Conservation (phyloP, 1,140 invertebrate species). For the Scaptodrosophila lebanonensis region DNA sequence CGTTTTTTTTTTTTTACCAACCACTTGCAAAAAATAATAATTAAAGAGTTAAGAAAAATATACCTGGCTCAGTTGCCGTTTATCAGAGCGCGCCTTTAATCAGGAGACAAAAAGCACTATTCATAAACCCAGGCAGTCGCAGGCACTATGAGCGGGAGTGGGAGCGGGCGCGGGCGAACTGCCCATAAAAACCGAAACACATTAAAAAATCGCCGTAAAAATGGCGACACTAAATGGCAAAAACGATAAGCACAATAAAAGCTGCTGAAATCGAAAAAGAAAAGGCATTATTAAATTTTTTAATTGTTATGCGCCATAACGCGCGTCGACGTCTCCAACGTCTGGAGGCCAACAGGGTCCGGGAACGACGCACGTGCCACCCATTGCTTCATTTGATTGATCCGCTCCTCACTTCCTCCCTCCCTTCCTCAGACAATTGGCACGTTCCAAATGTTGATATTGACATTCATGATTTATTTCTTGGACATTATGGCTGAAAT, state of each 20-base stretch:
- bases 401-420: conserved; percentile 11
- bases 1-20: too few relatives aligned
- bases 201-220: conserved; percentile 51
- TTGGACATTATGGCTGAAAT: conserved; percentile 35
- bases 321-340: too few relatives aligned
- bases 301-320: conserved; percentile 54
- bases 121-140: not conserved
- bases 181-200: too few relatives aligned
- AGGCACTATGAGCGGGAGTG: too few relatives aligned
- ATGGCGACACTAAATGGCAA: conserved; percentile 51
- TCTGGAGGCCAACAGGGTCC: conserved; percentile 4
- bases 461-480: too few relatives aligned
- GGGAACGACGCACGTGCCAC: conserved; percentile 27
- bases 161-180: too few relatives aligned
- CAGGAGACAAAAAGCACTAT: conserved; percentile 39
- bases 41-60: conserved; percentile 31
- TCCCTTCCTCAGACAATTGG: conserved; percentile 40
- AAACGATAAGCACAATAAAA: conserved; percentile 25
- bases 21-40: conserved; percentile 54
- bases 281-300: conserved; percentile 44
- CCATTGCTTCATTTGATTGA: conserved; percentile 43
- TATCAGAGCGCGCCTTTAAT: conserved; percentile 16
- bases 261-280: conserved; percentile 17
- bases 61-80: not conserved
- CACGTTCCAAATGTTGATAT: conserved; percentile 54